Conservation (phyloP, 2,113 vertebrate genomes). For the Dasyprocta punctata region DNA sequence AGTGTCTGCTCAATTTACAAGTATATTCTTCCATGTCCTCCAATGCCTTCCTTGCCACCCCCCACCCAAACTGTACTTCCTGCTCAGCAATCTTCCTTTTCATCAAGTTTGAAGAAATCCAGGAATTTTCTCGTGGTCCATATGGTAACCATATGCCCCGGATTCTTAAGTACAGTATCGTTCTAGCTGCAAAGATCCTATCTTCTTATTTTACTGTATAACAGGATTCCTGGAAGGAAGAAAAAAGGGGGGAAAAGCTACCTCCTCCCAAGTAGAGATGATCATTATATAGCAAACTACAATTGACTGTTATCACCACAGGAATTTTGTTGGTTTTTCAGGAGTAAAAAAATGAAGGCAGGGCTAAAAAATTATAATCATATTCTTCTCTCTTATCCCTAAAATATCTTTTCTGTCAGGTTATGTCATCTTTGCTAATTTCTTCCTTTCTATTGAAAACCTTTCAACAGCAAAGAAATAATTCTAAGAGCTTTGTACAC, state of each 20-base stretch:
- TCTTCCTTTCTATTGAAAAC: constrained; percentile 30
- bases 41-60: not conserved
- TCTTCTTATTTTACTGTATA: constrained; percentile 24
- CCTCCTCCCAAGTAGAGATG: not conserved
- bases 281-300: not conserved
- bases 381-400: not conserved
- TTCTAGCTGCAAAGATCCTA: not conserved
- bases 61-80: not conserved
- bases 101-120: constrained; percentile 13
- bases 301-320: not conserved
- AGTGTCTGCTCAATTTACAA: not conserved
- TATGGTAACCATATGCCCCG: constrained; percentile 20
- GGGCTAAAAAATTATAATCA: not conserved
- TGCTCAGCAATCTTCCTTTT: not conserved
- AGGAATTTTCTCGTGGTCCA: constrained; percentile 7
- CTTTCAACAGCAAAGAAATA: not conserved
- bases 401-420: not conserved
- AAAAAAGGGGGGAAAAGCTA: not conserved
- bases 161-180: not conserved
- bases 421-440: not conserved
- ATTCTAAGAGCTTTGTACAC: not conserved
- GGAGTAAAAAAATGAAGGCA: not conserved
- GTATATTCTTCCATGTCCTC: not conserved
- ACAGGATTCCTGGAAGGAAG: not conserved
- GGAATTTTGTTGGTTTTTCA: constrained; percentile 24